Base-by-base conservation (phyloP, 2,888 invertebrate genomes). In the Eupithecia subfuscata region DNA sequence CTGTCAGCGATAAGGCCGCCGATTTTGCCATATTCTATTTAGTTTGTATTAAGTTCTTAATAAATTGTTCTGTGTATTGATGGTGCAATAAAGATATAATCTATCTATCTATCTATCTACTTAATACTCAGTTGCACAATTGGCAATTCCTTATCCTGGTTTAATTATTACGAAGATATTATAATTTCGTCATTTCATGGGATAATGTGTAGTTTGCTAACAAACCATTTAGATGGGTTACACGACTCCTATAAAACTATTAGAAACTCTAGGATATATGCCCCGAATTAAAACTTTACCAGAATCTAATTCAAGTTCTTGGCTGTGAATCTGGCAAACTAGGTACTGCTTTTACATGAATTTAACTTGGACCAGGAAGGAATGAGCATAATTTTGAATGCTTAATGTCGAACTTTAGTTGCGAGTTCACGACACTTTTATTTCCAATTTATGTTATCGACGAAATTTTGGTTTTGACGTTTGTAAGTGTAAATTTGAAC, bases 261-360 rank as follows among this genome's bases (percentile, higher is more conserved):
- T 76, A 60, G 37, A 70, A 56, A 68, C 65, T 68, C 69, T 56
- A 18, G 64, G 34, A 64, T 64, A 64, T 64, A 60, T 77, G 70
- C 63, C 71, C 75, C 73, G 70, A 69, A 75, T 77, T 76, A 73
- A 78, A 81, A 80, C 77, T 81, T 78, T 60, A 69, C 65, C 73
- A 30, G 63, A 74, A 78, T 79, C 77, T 78, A 77, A 79, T 78
- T 76, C 71, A 79, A 79, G 77, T 78, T 60, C 60, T 60, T 78
- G 71, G 75, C 71, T 65, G 79, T 73, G 75, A 65, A 77, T 70
- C 73, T 34, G 73, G 75, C 75, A 74, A 75, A 79, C 80, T 72
- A 30, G 30, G 30, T 30, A 72, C 71, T 60, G 60, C 22, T 60
- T 74, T 71, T 70, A 75, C 74, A 75, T 71, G 75, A 70, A 74